A percentile compares a stretch with the other conserved stretches of the same genome.
Conservation (phyloP, 1,140 invertebrate species). For the Drosophila takahashii region DNA sequence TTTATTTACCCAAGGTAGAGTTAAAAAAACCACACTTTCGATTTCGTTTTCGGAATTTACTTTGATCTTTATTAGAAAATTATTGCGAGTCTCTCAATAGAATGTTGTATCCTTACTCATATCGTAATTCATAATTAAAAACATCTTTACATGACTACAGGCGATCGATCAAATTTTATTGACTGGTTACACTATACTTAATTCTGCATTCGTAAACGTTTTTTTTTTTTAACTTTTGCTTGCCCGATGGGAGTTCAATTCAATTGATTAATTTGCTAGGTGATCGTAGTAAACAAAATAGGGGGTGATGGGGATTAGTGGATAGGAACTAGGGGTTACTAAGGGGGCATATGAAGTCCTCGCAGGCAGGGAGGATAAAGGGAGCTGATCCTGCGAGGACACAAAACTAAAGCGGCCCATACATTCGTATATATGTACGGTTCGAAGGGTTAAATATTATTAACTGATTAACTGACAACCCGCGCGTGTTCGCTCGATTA, state of each 20-base stretch:
- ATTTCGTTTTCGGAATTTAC: conserved; percentile 16
- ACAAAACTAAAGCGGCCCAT: neutral
- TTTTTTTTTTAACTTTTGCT: conserved; percentile 9
- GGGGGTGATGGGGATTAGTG: neutral
- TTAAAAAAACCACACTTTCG: conserved; percentile 31
- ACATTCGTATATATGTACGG: conserved; percentile 13
- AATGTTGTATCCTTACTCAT: conserved; percentile 43
- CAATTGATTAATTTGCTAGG: conserved; percentile 45
- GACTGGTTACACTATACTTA: conserved; percentile 38
- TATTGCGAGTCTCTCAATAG: conserved; percentile 76
- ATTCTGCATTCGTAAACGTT: conserved; percentile 7
- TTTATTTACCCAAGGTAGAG: neutral
- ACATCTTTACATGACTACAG: conserved; percentile 70
- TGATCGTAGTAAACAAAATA: conserved; percentile 14
- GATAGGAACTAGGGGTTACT: neutral
- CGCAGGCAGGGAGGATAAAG: neutral
- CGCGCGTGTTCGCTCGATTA: neutral
- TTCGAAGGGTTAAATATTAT: conserved; percentile 3
- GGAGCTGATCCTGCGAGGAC: conserved; percentile 2
- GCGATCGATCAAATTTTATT: conserved; percentile 38
- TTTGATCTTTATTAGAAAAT: conserved; percentile 62
- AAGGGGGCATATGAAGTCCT: neutral
- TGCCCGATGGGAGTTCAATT: conserved; percentile 28
- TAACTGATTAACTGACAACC: conserved; percentile 9
- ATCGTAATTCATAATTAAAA: conserved; percentile 66